Conservation (phyloP, 2,797 vertebrate genomes). For the Gambelia wislizenii region DNA sequence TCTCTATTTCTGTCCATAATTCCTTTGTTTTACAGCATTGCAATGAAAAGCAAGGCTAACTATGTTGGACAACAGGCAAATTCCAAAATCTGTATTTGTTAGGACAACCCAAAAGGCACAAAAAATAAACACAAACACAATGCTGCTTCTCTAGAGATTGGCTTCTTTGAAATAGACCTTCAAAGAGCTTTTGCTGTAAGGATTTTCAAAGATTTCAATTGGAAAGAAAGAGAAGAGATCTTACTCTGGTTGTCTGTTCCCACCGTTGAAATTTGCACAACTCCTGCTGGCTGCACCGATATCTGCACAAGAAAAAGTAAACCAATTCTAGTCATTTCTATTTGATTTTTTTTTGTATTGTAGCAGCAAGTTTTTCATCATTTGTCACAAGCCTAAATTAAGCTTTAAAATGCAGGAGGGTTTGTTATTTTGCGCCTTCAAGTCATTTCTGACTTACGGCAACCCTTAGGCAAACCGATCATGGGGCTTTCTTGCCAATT, state of each 20-base stretch:
- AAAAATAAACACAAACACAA: no score
- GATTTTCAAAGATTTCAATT: neutral
- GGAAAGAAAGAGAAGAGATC: neutral
- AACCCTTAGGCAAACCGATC: no score
- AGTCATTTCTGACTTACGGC: no score
- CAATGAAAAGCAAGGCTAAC: neutral
- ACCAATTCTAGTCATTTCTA: neutral
- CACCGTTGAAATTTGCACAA: accelerated
- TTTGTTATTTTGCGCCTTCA: no score
- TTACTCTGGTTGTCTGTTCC: accelerated
- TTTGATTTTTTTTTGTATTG: neutral
- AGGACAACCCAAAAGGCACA: no score
- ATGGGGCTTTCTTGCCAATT: no score
- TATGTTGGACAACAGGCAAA: no score
- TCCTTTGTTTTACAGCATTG: neutral
- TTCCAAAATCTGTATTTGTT: no score
- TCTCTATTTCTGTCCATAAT: neutral
- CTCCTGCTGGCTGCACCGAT: neutral
- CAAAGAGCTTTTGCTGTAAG: no score
- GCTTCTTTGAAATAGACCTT: neutral
- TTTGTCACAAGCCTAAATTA: neutral
- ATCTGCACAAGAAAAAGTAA: slow-evolving; percentile 13
- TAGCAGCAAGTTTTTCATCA: neutral
- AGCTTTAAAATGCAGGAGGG: neutral
- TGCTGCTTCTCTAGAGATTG: no score